Conservation (phyloP, 2,797 vertebrate species). For the Phaenicophaeus curvirostris region DNA sequence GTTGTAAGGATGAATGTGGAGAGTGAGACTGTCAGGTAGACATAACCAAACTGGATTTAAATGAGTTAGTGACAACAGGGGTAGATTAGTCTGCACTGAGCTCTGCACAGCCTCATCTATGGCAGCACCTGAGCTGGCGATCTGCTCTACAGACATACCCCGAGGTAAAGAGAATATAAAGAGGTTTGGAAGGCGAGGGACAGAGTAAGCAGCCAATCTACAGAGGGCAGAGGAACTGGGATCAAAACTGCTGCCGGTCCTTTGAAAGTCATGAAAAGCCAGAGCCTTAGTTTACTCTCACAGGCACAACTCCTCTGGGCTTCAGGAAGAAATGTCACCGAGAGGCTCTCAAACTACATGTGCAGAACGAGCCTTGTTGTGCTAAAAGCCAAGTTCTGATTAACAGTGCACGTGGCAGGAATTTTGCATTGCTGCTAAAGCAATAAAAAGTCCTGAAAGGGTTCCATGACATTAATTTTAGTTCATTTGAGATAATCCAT, state of each 20-base stretch:
- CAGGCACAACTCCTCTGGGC: constrained; percentile 27
- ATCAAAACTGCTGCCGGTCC: neutral
- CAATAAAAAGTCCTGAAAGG: constrained; percentile 32
- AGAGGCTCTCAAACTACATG: neutral
- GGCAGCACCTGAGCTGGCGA: neutral
- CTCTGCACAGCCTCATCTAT: neutral
- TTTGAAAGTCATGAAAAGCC: constrained; percentile 52
- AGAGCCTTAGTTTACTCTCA: constrained; percentile 16
- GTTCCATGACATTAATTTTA: constrained; percentile 39
- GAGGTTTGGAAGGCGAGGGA: constrained; percentile 4
- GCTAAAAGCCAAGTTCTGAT: constrained; percentile 29
- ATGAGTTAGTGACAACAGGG: neutral
- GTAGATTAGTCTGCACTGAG: neutral
- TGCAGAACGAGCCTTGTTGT: constrained; percentile 16
- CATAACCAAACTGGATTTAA: neutral
- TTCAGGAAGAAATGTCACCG: neutral
- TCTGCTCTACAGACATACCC: neutral
- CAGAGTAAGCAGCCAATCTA: neutral
- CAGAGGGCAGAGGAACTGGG: neutral
- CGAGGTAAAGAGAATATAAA: constrained; percentile 46
- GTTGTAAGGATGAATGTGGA: neutral
- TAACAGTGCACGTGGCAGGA: constrained; percentile 31
- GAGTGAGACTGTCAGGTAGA: neutral
- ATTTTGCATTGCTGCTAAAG: neutral
- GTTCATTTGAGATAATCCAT: constrained; percentile 43